phyloP scores from a whole-genome alignment of 2,888 invertebrate genomes.

The Phoenoteleia sp. region DNA sequence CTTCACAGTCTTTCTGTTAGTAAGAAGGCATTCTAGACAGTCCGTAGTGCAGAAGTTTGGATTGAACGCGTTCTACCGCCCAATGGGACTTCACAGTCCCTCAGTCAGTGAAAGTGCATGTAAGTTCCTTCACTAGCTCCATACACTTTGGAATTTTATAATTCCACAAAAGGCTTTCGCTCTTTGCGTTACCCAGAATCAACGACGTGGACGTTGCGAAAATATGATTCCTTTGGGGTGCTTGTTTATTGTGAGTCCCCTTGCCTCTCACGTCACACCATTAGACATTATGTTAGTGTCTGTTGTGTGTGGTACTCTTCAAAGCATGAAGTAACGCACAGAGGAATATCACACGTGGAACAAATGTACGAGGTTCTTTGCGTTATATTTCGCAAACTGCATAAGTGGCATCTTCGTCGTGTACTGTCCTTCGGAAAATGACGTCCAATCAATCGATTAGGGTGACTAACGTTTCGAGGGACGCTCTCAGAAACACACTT shows the following conservation, averaged over 20 bases:
- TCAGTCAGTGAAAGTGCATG: conserved; percentile 7
- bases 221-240: conserved; percentile 29
- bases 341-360: conserved; percentile 46
- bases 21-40: conserved; percentile 10
- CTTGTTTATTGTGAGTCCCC: background rate
- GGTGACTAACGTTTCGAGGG: conserved; percentile 45
- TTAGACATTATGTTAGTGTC: conserved; percentile 37
- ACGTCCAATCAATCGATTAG: conserved; percentile 53
- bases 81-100: conserved; percentile 5
- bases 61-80: conserved; percentile 7
- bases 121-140: conserved; percentile 7
- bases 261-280: conserved; percentile 11
- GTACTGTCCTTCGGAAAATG: conserved; percentile 52
- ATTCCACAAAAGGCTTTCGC: conserved; percentile 11
- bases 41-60: conserved; percentile 7
- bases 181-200: conserved; percentile 37
- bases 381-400: conserved; percentile 36
- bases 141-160: conserved; percentile 7
- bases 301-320: conserved; percentile 25
- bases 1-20: conserved; percentile 31
- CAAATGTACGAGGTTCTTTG: conserved; percentile 38
- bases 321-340: conserved; percentile 55
- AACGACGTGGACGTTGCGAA: conserved; percentile 36
- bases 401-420: conserved; percentile 50
- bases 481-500: conserved; percentile 39